phyloP scores from a whole-genome alignment of 2,797 vertebrate species.

The Crotalus adamanteus region DNA sequence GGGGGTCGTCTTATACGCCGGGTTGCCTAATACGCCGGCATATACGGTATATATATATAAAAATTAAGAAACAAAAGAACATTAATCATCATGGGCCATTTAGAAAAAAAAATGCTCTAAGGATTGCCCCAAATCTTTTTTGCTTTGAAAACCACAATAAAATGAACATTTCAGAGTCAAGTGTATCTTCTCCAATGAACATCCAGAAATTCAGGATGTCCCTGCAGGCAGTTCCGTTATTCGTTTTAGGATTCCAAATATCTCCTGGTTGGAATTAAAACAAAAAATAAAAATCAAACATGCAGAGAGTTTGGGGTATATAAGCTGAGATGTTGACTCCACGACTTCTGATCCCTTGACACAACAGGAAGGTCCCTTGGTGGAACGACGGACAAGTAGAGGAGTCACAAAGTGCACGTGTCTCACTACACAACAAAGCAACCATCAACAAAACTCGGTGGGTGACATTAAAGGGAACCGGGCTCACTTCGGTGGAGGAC shows the following conservation, averaged over 20 bases:
- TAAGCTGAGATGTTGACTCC: neutral
- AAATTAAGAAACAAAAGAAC: conserved; percentile 62
- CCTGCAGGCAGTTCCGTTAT: neutral
- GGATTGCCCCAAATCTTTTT: conserved; percentile 51
- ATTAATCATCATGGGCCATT: conserved; percentile 46
- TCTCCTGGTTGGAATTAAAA: conserved; percentile 19
- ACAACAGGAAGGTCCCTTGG: neutral
- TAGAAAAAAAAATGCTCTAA: conserved; percentile 53
- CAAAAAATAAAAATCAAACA: neutral
- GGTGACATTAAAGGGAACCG: neutral
- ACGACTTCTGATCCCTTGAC: neutral
- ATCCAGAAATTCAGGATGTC: neutral
- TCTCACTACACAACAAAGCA: conserved; percentile 1
- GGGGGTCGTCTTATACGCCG: too few relatives aligned
- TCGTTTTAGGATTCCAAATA: conserved; percentile 48
- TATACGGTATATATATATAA: conserved; percentile 35
- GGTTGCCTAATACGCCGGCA: too few relatives aligned
- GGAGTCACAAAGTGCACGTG: neutral
- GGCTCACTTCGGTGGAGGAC: neutral
- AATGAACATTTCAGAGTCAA: conserved; percentile 51
- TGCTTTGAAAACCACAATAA: conserved; percentile 43
- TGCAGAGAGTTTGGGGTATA: too few relatives aligned
- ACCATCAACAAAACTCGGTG: neutral
- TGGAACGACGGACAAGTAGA: neutral
- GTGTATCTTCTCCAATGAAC: conserved; percentile 27